A percentile compares a stretch with the other conserved stretches of the same genome.
These are phyloP conservation scores for Prostheceraeus crozeri DNA, from an alignment of 2,888 invertebrate genomes.

Conservation along the genomic window DNA sequence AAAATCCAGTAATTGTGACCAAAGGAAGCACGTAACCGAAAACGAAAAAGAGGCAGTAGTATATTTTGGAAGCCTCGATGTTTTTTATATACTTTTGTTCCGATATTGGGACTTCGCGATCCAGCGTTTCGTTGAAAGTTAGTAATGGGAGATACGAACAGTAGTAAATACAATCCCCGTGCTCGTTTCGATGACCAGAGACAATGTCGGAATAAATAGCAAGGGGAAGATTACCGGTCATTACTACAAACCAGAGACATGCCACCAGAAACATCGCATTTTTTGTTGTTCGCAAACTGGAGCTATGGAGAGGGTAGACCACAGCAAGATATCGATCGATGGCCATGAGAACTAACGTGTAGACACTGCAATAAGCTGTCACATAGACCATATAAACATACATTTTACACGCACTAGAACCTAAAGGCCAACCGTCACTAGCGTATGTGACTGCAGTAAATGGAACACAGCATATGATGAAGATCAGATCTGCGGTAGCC, in stretches of 20 bases:
- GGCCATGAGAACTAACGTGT: slow-evolving; percentile 85
- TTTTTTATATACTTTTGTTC: no score
- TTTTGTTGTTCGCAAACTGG: slow-evolving; percentile 71
- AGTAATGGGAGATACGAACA: slow-evolving; percentile 62
- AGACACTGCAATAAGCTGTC: slow-evolving; percentile 83
- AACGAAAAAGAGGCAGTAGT: slow-evolving; percentile 24
- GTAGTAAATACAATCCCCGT: slow-evolving; percentile 28
- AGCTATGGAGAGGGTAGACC: slow-evolving; percentile 79
- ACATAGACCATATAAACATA: slow-evolving; percentile 84
- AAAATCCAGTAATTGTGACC: slow-evolving; percentile 74
- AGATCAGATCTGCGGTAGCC: slow-evolving; percentile 78
- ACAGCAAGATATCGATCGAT: slow-evolving; percentile 81
- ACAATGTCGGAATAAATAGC: slow-evolving; percentile 21
- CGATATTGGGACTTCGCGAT: neutral
- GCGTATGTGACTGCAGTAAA: slow-evolving; percentile 85
- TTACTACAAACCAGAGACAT: slow-evolving; percentile 64
- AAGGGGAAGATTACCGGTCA: slow-evolving; percentile 20
- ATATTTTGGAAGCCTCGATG: neutral
- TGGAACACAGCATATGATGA: slow-evolving; percentile 85
- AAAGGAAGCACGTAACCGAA: slow-evolving; percentile 65
- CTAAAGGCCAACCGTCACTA: slow-evolving; percentile 81
- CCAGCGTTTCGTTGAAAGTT: slow-evolving; percentile 39
- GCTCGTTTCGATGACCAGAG: neutral
- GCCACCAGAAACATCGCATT: slow-evolving; percentile 73
- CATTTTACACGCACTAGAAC: slow-evolving; percentile 77